Evolutionary conservation across 2,888 invertebrate genomes (phyloP), one percentile per base, ranked within the genome.

Genomic region (Micropterix aruncella): DNA sequence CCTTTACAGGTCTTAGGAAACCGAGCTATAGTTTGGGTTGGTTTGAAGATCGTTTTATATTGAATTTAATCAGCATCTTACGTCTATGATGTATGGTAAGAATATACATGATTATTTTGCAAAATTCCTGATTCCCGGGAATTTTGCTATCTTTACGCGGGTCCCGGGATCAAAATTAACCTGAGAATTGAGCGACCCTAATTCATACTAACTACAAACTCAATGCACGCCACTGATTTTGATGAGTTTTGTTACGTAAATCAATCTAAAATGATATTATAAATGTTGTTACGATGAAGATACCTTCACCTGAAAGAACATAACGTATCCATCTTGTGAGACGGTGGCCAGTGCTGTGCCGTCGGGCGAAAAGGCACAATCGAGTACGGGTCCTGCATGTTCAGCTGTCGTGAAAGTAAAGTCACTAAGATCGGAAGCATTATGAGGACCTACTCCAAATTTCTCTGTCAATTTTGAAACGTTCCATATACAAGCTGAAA

Each of bases 291-390:
- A 5, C 18, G 43, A 41, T 37, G 4, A 37, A 16, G 27, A 12
- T 38, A 39, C n/a, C 43, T 44, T 44, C 53, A 80, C 80, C 73
- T 94, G 91, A 63, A 89, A 94, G 70, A 96, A 96, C 62, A 90
- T 87, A 41, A 95, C 89, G 56, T 80, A 77, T 42, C 95, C 96
- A 64, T 93, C 92, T 1, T 77, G 70, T 56, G 87, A 83, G 19
- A 91, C 92, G 37, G 93, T 89, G 39, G 94, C 93, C 46, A 96
- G 75, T 7, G 94, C 94, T 15, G 91, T 89, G 19, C 93, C 95
- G 69, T 95, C 96, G 0, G 94, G 93, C 39, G 93, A 90, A 62
- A 95, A 86, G 27, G 89, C 82, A 9, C 90, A 90, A 66, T 90
- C 89, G 14, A 87, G 79, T 42, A 94, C 80, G 16, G 77, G 71